phyloP scores from a whole-genome alignment of 35 echinoderm and acorn worm genomes.

The Ophioderma brevispina region DNA sequence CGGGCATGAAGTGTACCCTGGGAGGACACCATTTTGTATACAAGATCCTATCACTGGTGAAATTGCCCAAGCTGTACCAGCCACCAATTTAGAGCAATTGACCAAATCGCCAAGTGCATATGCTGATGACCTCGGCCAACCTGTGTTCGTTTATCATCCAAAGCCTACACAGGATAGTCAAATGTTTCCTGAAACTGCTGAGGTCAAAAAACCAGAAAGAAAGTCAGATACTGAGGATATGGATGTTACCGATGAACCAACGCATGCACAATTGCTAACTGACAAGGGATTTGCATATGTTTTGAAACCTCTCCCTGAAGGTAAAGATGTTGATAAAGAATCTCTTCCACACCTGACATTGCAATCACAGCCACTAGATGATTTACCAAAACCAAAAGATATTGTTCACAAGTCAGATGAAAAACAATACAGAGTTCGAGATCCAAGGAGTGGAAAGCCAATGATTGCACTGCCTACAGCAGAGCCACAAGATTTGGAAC shows the following conservation, averaged over 20 bases:
- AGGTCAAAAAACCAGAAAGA: neutral
- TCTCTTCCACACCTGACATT: neutral
- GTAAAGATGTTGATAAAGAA: neutral
- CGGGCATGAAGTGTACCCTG: neutral
- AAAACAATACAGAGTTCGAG: constrained; percentile 24
- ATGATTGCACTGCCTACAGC: constrained; percentile 35
- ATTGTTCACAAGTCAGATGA: neutral
- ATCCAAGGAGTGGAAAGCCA: constrained; percentile 53
- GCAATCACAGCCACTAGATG: constrained; percentile 15
- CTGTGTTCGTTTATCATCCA: constrained; percentile 40
- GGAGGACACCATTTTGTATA: constrained; percentile 4
- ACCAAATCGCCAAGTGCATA: constrained; percentile 16
- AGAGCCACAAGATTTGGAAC: constrained; percentile 1
- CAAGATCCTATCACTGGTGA: constrained; percentile 56
- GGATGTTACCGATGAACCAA: neutral
- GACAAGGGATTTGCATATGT: constrained; percentile 50
- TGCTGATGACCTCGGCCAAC: neutral
- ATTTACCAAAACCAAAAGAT: neutral
- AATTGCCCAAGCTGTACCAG: constrained; percentile 35
- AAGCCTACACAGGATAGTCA: neutral
- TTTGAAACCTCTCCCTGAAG: neutral
- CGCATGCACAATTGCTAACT: constrained; percentile 17
- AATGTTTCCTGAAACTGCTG: neutral
- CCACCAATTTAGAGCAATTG: constrained; percentile 29
- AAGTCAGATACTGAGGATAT: neutral